These are phyloP conservation scores for Mastigias papua DNA, from an alignment of 30 jellyfish, hydroid and myxozoan species.

Conservation along the genomic window DNA sequence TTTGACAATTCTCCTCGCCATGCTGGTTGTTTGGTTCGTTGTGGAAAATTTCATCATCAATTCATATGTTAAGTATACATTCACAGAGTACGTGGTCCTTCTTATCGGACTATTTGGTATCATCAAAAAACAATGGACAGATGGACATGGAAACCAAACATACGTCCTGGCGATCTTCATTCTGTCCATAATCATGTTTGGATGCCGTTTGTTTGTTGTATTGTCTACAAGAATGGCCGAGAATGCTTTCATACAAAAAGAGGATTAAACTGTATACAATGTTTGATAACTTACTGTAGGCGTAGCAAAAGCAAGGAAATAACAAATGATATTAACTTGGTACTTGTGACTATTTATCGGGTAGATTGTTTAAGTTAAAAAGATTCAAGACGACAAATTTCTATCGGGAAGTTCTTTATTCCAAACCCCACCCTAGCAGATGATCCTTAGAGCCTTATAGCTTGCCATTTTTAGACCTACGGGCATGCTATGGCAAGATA, in stretches of 20 bases:
- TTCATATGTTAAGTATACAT: constrained; percentile 22
- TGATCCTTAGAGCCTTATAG: no score
- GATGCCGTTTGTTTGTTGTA: constrained; percentile 12
- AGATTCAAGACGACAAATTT: no score
- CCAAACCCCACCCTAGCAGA: no score
- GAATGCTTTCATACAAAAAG: not conserved
- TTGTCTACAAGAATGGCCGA: not conserved
- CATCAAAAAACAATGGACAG: constrained; percentile 57
- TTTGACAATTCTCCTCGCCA: constrained; percentile 35
- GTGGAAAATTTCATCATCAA: constrained; percentile 35
- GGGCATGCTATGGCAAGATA: no score
- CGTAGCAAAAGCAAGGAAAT: no score
- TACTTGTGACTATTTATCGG: no score
- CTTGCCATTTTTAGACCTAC: no score
- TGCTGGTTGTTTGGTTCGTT: constrained; percentile 61
- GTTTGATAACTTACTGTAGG: no score
- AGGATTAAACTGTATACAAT: not conserved
- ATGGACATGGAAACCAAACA: constrained; percentile 64
- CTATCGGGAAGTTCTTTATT: no score
- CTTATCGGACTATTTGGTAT: constrained; percentile 41
- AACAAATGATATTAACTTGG: no score
- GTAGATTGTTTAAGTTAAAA: no score
- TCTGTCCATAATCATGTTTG: constrained; percentile 34
- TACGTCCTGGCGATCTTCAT: constrained; percentile 42
- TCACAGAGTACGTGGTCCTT: constrained; percentile 44